A percentile compares a stretch with the other conserved stretches of the same genome.
phyloP scores from a whole-genome alignment of 1,140 invertebrate species.

The Bombus sibiricus region DNA sequence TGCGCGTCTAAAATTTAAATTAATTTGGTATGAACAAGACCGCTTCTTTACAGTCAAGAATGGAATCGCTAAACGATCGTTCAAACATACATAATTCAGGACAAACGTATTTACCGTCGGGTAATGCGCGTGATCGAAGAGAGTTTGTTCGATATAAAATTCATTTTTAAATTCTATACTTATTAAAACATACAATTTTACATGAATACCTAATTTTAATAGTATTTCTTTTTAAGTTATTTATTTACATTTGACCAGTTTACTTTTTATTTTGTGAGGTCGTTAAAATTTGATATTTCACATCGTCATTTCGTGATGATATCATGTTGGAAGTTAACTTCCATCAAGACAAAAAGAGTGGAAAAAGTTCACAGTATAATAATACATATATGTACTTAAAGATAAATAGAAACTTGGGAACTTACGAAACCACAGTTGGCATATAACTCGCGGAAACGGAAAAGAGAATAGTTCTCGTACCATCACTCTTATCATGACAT shows the following conservation, averaged over 20 bases:
- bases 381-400: not conserved
- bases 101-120: not conserved
- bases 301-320: not conserved
- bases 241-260: not conserved
- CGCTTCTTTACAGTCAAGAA: not conserved
- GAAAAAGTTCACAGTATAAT: not conserved
- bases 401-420: not conserved
- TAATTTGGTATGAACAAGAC: not conserved
- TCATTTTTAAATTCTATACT: not conserved
- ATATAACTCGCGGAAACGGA: not conserved
- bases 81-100: not conserved
- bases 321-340: conserved; percentile 10
- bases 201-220: not conserved
- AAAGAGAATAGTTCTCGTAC: not conserved
- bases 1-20: conserved; percentile 62
- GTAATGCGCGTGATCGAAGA: not conserved
- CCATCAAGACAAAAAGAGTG: not conserved
- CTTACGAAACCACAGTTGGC: not conserved
- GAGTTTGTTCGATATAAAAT: not conserved
- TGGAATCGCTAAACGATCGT: not conserved
- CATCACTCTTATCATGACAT: not conserved
- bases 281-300: not conserved
- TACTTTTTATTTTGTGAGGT: not conserved
- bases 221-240: not conserved
- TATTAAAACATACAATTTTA: not conserved